phyloP scores from a whole-genome alignment of 2,888 invertebrate genomes.

The Erynnis tages region DNA sequence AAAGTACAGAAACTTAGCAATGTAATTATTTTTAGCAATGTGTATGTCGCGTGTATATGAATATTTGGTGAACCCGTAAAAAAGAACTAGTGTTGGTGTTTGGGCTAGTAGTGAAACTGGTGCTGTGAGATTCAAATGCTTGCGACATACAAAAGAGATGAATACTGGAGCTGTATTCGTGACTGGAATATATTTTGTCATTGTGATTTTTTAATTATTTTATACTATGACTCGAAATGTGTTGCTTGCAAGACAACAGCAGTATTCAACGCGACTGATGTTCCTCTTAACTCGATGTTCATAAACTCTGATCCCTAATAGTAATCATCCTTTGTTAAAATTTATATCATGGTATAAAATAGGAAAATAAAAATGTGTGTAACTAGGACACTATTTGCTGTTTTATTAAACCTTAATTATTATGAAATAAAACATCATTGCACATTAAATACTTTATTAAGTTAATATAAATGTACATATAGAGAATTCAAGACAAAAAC shows the following conservation, averaged over 20 bases:
- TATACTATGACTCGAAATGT: conserved; percentile 57
- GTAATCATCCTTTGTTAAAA: conserved; percentile 75
- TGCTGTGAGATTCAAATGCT: conserved; percentile 76
- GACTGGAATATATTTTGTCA: conserved; percentile 53
- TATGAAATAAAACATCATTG: conserved; percentile 32
- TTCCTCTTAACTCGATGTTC: conserved; percentile 68
- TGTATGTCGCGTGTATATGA: conserved; percentile 75
- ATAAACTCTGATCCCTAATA: conserved; percentile 53
- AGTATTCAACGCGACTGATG: conserved; percentile 70
- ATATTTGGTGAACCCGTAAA: conserved; percentile 52
- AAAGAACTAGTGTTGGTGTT: conserved; percentile 31
- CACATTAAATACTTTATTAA: conserved; percentile 53
- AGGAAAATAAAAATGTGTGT: conserved; percentile 77
- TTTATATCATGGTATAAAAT: conserved; percentile 76
- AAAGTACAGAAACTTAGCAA: conserved; percentile 55
- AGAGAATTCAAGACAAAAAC: conserved; percentile 49
- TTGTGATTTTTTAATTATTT: conserved; percentile 60
- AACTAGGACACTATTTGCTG: conserved; percentile 67
- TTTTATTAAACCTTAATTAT: conserved; percentile 51
- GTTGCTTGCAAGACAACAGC: conserved; percentile 66
- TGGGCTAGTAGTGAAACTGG: conserved; percentile 55
- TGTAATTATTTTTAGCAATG: conserved; percentile 59
- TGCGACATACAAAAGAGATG: conserved; percentile 63
- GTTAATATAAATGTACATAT: conserved; percentile 65
- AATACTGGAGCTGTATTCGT: conserved; percentile 58